A percentile compares a stretch with the other conserved stretches of the same genome.
These are phyloP conservation scores for Sciurus vulgaris DNA, from an alignment of 2,797 vertebrate genomes.

Conservation along the genomic window DNA sequence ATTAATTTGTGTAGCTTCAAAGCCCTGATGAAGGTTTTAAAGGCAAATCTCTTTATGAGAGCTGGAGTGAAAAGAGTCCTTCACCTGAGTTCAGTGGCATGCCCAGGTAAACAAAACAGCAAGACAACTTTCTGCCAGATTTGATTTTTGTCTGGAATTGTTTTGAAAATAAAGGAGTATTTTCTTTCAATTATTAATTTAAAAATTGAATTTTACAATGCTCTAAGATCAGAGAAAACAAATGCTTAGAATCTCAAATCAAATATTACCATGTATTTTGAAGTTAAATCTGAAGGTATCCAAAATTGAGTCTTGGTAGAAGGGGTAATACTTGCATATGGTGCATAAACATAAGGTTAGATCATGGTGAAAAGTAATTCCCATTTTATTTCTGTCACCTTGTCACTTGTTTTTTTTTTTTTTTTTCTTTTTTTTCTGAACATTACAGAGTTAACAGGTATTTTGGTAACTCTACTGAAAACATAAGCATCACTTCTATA, in stretches of 20 bases:
- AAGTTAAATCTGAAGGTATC: background rate
- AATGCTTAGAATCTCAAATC: background rate
- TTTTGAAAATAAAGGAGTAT: slow-evolving; percentile 32
- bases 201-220: slow-evolving; percentile 34
- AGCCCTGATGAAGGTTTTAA: slow-evolving; percentile 96
- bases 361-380: background rate
- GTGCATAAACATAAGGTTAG: background rate
- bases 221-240: background rate
- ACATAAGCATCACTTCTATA: background rate
- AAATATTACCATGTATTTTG: background rate
- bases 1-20: slow-evolving; percentile 88
- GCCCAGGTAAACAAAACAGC: slow-evolving; percentile 90
- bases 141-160: background rate
- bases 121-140: background rate
- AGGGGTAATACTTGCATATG: background rate
- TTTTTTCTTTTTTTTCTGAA: slow-evolving; percentile 15
- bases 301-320: slow-evolving; percentile 8
- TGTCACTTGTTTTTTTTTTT: background rate
- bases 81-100: slow-evolving; percentile 90
- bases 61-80: slow-evolving; percentile 95
- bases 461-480: background rate
- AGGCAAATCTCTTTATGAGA: slow-evolving; percentile 94
- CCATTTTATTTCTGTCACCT: background rate
- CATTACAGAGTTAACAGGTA: background rate
- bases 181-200: slow-evolving; percentile 15